phyloP scores from a whole-genome alignment of 2,888 invertebrate genomes.

The Parasteatoda lunata region DNA sequence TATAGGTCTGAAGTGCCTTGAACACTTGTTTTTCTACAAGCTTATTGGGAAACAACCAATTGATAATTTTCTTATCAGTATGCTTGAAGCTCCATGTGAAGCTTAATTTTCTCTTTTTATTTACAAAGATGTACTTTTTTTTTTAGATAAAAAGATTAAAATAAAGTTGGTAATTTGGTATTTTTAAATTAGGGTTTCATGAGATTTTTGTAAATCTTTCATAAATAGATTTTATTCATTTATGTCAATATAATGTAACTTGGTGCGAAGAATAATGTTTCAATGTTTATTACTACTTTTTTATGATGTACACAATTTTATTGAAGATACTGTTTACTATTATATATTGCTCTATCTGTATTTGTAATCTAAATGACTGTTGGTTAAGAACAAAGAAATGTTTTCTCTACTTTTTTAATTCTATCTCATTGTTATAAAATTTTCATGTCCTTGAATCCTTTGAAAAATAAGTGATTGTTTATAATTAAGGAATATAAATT shows the following conservation, averaged over 20 bases:
- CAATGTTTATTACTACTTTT: too few relatives aligned
- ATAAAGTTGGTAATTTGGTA: not conserved
- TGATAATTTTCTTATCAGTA: conserved; percentile 87
- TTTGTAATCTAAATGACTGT: too few relatives aligned
- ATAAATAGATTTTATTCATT: not conserved
- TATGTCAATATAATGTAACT: not conserved
- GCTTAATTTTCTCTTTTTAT: conserved; percentile 24
- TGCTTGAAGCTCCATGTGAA: conserved; percentile 78
- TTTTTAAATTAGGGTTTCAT: conserved; percentile 4
- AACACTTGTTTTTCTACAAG: conserved; percentile 95
- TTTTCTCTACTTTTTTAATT: conserved; percentile 2
- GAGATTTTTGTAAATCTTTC: conserved; percentile 3
- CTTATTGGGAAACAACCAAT: conserved; percentile 90
- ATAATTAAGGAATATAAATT: too few relatives aligned
- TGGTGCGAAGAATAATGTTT: not conserved
- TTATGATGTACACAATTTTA: too few relatives aligned
- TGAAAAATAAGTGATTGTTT: too few relatives aligned
- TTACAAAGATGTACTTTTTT: not conserved
- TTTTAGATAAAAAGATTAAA: too few relatives aligned
- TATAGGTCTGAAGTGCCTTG: conserved; percentile 93
- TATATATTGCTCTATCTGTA: too few relatives aligned
- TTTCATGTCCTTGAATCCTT: not conserved
- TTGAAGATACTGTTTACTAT: too few relatives aligned
- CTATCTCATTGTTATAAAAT: conserved; percentile 1
- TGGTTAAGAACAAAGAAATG: too few relatives aligned